A percentile compares a stretch with the other conserved stretches of the same genome.
phyloP scores from a whole-genome alignment of 2,888 invertebrate genomes.

The Hoplodrina blanda region DNA sequence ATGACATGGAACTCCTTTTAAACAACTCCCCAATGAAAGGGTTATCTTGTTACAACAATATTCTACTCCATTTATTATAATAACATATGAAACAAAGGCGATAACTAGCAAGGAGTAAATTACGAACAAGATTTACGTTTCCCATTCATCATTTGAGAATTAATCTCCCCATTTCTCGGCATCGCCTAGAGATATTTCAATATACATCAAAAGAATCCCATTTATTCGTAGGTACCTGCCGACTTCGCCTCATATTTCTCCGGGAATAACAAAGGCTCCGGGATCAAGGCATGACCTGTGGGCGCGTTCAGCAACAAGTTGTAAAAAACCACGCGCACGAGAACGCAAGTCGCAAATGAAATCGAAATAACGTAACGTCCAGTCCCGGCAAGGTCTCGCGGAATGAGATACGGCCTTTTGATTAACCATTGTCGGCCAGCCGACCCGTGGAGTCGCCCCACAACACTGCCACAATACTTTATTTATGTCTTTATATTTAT shows the following conservation, averaged over 20 bases:
- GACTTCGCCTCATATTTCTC: constrained; percentile 86
- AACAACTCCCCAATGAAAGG: constrained; percentile 63
- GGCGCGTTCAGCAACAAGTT: constrained; percentile 77
- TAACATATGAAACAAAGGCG: constrained; percentile 73
- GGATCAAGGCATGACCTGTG: constrained; percentile 86
- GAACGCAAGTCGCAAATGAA: constrained; percentile 90
- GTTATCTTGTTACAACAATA: constrained; percentile 64
- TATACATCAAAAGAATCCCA: constrained; percentile 86
- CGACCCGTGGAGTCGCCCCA: constrained; percentile 75
- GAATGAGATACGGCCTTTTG: constrained; percentile 89
- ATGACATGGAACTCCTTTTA: constrained; percentile 75
- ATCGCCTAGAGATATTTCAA: constrained; percentile 87
- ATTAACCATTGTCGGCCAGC: constrained; percentile 87
- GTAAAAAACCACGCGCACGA: constrained; percentile 85
- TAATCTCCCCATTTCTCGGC: constrained; percentile 79
- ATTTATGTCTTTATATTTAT: constrained; percentile 65
- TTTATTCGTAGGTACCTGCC: constrained; percentile 80
- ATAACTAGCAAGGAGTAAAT: constrained; percentile 84
- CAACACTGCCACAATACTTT: constrained; percentile 58
- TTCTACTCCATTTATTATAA: constrained; percentile 66
- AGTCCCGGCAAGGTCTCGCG: constrained; percentile 80
- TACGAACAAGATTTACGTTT: constrained; percentile 83
- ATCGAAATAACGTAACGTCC: constrained; percentile 88
- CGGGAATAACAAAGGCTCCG: constrained; percentile 84
- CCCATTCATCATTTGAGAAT: constrained; percentile 85